Conservation (phyloP, 2,888 invertebrate species). For the Cantharis lateralis region DNA sequence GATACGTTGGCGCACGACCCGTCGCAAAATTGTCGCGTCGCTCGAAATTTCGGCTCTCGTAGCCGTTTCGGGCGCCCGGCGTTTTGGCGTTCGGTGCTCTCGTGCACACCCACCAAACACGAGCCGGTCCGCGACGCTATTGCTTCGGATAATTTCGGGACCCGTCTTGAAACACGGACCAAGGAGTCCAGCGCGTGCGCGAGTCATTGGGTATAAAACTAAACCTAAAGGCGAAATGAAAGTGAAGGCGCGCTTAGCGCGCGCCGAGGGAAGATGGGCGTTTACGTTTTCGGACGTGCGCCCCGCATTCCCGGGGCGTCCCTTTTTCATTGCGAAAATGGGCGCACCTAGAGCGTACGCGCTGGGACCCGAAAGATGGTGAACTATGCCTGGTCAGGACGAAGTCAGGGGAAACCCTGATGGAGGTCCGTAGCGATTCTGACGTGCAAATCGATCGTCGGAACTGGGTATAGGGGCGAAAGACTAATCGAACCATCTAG, state of each 20-base stretch:
- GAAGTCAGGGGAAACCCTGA: slow-evolving; percentile 44
- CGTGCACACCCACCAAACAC: too few relatives aligned
- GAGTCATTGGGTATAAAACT: slow-evolving; percentile 64
- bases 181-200: slow-evolving; percentile 65
- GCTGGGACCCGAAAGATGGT: too few relatives aligned
- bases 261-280: slow-evolving; percentile 57
- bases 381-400: slow-evolving; percentile 54
- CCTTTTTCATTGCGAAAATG: too few relatives aligned
- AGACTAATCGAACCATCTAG: slow-evolving; percentile 78
- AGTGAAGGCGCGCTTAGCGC: slow-evolving; percentile 58
- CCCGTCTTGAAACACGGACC: slow-evolving; percentile 67
- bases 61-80: too few relatives aligned
- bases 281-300: slow-evolving; percentile 31
- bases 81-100: too few relatives aligned
- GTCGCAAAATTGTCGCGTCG: too few relatives aligned
- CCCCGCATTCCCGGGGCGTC: too few relatives aligned
- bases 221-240: slow-evolving; percentile 71
- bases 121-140: too few relatives aligned
- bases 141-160: too few relatives aligned
- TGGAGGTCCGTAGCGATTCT: slow-evolving; percentile 71
- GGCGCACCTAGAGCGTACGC: too few relatives aligned
- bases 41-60: too few relatives aligned
- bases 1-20: too few relatives aligned
- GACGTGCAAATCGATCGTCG: slow-evolving; percentile 77
- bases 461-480: slow-evolving; percentile 75